These are phyloP conservation scores for Pteria penguin DNA, from an alignment of 2,888 invertebrate genomes.

Conservation along the genomic window DNA sequence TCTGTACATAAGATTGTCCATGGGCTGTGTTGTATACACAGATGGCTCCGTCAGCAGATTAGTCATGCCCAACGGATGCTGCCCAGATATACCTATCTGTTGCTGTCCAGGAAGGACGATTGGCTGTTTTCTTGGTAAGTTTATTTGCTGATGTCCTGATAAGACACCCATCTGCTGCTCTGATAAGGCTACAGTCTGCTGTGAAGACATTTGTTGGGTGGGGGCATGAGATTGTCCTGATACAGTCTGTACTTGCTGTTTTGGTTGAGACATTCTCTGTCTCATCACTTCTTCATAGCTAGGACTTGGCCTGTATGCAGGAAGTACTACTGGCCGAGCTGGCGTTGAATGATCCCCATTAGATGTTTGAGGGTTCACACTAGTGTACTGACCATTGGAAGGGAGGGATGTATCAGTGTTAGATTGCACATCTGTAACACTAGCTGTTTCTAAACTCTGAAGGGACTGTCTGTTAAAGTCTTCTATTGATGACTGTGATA, in stretches of 20 bases:
- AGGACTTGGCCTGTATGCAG: slow-evolving; percentile 88
- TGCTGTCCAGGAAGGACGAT: slow-evolving; percentile 31
- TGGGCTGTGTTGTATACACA: slow-evolving; percentile 60
- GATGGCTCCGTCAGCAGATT: slow-evolving; percentile 49
- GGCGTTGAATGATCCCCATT: slow-evolving; percentile 59
- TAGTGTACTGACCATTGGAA: slow-evolving; percentile 11
- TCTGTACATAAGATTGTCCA: slow-evolving; percentile 56
- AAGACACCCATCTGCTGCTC: background rate
- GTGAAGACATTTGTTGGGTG: slow-evolving; percentile 11
- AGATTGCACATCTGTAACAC: slow-evolving; percentile 4
- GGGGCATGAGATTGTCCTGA: slow-evolving; percentile 38
- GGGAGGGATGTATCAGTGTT: background rate
- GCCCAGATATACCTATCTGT: slow-evolving; percentile 51
- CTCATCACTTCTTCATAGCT: slow-evolving; percentile 97
- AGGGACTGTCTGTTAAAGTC: slow-evolving; percentile 67
- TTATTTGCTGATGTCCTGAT: slow-evolving; percentile 28
- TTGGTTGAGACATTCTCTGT: slow-evolving; percentile 81
- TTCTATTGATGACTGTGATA: slow-evolving; percentile 58
- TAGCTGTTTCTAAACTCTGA: slow-evolving; percentile 63
- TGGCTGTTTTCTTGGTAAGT: no score
- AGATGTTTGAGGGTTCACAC: slow-evolving; percentile 30
- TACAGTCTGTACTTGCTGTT: slow-evolving; percentile 44
- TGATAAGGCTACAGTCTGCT: background rate
- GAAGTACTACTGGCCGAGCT: slow-evolving; percentile 68
- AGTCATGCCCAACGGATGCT: slow-evolving; percentile 19